Base-by-base conservation (phyloP, 2,888 invertebrate species). In the Amaurobius ferox region DNA sequence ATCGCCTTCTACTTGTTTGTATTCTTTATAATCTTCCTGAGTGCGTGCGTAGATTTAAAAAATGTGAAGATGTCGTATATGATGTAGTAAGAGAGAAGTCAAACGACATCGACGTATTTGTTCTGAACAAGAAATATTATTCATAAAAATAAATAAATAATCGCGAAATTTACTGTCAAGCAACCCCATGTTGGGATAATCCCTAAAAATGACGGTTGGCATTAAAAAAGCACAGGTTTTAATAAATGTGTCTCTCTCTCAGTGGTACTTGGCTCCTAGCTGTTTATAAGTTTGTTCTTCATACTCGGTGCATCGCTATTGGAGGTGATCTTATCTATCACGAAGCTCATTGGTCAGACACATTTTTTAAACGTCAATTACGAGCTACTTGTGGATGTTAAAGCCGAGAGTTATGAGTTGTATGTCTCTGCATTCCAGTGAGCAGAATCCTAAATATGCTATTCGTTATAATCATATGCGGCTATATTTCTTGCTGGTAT, bases 341-440 rank as follows among this genome's bases (percentile, higher is more conserved):
- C 19, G 23, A 1, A 23, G 16, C 2, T 55, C 23, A 23, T 55
- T 55, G 55, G 55, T 55, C 23, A 23, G 55, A 55, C 55, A 55
- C 19, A 1, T 55, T 55, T 55, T 55, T 55, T 55, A 55, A 55
- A 55, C 23, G 55, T 55, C 55, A n/a, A 55, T 23, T 55, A 23
- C 19, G 23, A 23, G 23, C 23, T n/a, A 23, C 55, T 3, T 55
- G 44, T 16, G 6, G 44, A 44, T 55, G 55, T 23, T 44, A 44
- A n/a, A 13, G 7, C n/a, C n/a, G 23, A 23, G 23, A 55, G 23
- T 11, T 55, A 55, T 23, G 19, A 55, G 1, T 55, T 55, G 55
- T 23, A 23, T 55, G 55, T 55, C 23, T 55, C 1, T 5, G 55
- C 19, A 55, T 55, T 55, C 23, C 55, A 23, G 11, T 23, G 55